Evolutionary conservation across 2,888 invertebrate species (phyloP), one percentile per base, ranked within the genome.

Genomic region (Parnassius glacialis): DNA sequence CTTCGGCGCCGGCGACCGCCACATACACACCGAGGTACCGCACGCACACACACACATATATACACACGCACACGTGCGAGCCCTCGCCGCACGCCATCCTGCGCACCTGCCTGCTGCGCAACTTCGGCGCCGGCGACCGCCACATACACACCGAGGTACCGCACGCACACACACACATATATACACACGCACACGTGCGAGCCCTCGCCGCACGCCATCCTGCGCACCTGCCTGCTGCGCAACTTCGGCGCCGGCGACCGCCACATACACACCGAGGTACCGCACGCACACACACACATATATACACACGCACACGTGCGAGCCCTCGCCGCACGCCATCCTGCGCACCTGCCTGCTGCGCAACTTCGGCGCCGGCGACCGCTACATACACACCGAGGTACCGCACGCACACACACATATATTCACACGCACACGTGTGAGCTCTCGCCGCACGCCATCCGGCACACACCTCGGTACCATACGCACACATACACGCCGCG

Each of bases 301-400:
- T 7, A 34, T 5, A 16, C 52, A 59, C 52, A 10, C 47, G 47
- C 25, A 45, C 16, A 97, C 98, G 0, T 98, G 98, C 55, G 98
- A 99, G 87, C 98, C 98, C 0, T 95, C 97, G 10, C 99, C 99
- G 0, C 98, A 97, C 90, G 96, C 97, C 71, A 96, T 99, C 67
- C 92, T 99, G 60, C 92, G 97, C 54, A 98, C 98, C 7, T 98
- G 98, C 78, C 92, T 98, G 64, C 96, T 97, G 80, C 91, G 98
- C 69, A 98, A 99, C 91, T 97, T 96, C 84, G 98, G 98, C 44
- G 93, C 97, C 65, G 96, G 96, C 45, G 97, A 98, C 84, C 94
- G 97, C 53, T 95, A 97, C 76, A 96, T 98, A 64, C 94, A 95
- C 71, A 97, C 96, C 72, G 95, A 97, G 79, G 95, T 97, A 42